Evolutionary conservation across 2,113 vertebrate species (phyloP).

Genomic region (Trogon surrucura): DNA sequence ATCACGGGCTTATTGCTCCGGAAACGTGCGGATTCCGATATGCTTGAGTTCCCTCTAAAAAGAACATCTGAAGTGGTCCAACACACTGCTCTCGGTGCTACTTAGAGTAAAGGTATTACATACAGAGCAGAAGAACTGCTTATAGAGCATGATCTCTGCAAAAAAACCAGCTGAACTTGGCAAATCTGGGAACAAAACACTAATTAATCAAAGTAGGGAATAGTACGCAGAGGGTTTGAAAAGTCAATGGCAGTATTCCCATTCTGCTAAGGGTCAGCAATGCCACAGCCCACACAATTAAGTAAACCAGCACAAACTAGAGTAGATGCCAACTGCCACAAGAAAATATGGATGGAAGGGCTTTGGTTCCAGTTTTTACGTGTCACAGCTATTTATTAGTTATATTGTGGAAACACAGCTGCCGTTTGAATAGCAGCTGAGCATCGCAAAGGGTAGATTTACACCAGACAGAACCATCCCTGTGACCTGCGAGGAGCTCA

Average conservation of each 20-base stretch:
- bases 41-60: neutral
- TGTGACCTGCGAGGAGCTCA: neutral
- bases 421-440: fast-evolving
- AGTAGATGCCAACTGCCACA: neutral
- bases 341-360: neutral
- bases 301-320: neutral
- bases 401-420: neutral
- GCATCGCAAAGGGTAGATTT: neutral
- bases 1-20: neutral
- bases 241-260: neutral
- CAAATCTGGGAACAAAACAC: conserved; percentile 19
- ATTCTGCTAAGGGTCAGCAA: neutral
- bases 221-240: neutral
- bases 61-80: neutral
- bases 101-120: neutral
- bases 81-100: neutral
- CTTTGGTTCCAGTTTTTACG: neutral
- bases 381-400: neutral
- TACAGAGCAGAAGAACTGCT: neutral
- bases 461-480: fast-evolving
- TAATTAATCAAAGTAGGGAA: conserved; percentile 25
- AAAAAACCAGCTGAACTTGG: neutral
- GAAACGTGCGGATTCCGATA: neutral
- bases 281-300: neutral
- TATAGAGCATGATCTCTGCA: neutral